Evolutionary conservation across 1,140 invertebrate species (phyloP), one percentile per base, ranked within the genome.

Genomic region (Drosophila leontia): DNA sequence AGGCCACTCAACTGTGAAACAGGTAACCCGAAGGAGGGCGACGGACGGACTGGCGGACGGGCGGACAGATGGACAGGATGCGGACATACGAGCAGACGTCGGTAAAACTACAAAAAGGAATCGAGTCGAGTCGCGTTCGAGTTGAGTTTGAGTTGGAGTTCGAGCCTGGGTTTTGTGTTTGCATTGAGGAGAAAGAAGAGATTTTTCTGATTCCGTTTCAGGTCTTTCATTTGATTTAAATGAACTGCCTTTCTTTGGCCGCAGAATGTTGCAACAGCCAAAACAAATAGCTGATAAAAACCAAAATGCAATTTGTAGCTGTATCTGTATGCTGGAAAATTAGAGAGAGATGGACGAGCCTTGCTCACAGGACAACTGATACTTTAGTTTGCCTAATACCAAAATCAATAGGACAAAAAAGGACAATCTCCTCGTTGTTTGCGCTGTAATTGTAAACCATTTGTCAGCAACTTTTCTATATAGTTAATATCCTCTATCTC

Each of bases 1-100:
- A 82, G 81, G 75, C 78, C 83, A 87, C 79, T 85, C 85, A 90
- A 90, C 85, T 88, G 85, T 72, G 82, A 84, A 88, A 88, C 85
- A 88, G 85, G 85, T 88, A 88, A 74, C 70, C 70, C 12, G 70
- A 60, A 51, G 70, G 69, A 72, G 67, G 69, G 65, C 69, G 65
- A 62, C 41, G 59, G 65, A 62, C 57, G 59, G 71, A 59, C 53
- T 2, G 2, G 59, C 81, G 70, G 82, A 83, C 71, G 29, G 62
- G 11, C 39, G 41, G 71, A 60, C 65, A 7, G 12, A 11, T 23
- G 69, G 82, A 78, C 74, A 56, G 53, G 53, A 56, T 56, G 53
- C 35, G 53, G 58, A 69, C 58, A 62, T 59, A 45, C 51, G 57
- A 65, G 77, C 79, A 85, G 68, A 45, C 68, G 81, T 83, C 83